Evolutionary conservation across 2,797 vertebrate genomes (phyloP), one percentile per base, ranked within the genome.

Genomic region (Molossus alvarezi): DNA sequence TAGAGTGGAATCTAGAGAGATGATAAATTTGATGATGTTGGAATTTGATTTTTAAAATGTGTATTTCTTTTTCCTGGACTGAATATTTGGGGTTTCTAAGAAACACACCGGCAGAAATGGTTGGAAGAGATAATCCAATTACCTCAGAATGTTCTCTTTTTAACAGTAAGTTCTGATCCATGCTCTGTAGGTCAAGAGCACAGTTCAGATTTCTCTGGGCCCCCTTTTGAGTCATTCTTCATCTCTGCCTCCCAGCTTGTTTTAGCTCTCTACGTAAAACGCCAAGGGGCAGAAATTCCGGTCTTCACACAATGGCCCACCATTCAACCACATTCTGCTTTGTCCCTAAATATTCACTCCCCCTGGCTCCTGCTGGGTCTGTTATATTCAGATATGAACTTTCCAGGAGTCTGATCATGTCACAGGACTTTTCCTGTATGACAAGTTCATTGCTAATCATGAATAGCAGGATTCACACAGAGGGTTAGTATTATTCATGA

Each of bases 381-480:
- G 76, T 92, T 95, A 88, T 62, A 91, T 69, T 89, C 97, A 95
- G 92, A 95, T 92, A 80, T 67, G 65, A 96, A 96, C 95, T 96
- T 95, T 97, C 82, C 95, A 95, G 94, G 86, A 96, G 94, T 93
- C 84, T 91, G 91, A 87, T 95, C 81, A 0, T 92, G 88, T 93
- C 94, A 71, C 51, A 91, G 62, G 88, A 57, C 4, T 67, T 51
- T 95, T 97, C 95, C 97, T 96, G 91, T 95, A 94, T 57, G 80
- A 95, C 94, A 91, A 86, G 33, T 71, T 91, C 11, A 60, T 29
- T 51, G 58, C 76, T 97, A 81, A 17, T 14, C 86, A 64, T 91
- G 95, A 98, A 94, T 90, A 91, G 92, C 15, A 13, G 72, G 95
- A 7, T 64, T 97, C 97, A 96, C 82, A 90, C 65, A 72, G 25